Evolutionary conservation across 2,888 invertebrate genomes (phyloP), one percentile per base, ranked within the genome.

Genomic region (Aporophyla nigra): DNA sequence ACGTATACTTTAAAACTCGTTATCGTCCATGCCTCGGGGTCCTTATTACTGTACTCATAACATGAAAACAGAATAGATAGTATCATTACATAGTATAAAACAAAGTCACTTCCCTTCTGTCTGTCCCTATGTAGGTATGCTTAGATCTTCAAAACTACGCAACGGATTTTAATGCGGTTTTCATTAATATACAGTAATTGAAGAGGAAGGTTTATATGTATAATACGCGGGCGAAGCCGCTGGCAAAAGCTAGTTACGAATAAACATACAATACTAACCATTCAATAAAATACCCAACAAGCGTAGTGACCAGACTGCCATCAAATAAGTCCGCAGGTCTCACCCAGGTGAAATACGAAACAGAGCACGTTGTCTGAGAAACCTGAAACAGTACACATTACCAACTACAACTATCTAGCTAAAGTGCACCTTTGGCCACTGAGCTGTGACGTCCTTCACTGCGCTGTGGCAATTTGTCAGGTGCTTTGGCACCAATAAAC

Each of bases 331-430:
- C 54, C 63, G 53, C 53, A 49, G 27, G 14, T 53, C 63, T 46
- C 65, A n/a, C 27, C 43, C 33, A 43, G 5, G 62, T 16, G 61
- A 51, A 58, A 67, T 67, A 56, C 33, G 53, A 71, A 56, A 67
- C 46, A n/a, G 14, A 33, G 77, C 51, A 67, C 5, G 54, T 43
- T 56, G 58, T 62, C 24, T 61, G 14, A 43, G 78, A 56, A 75
- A 76, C 54, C 9, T 49, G 53, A 71, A 54, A 67, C 66, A 7
- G 12, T n/a, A 59, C 24, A 10, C 46, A 40, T 70, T 76, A 21
- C 19, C 46, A 76, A 46, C 33, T 46, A 24, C 58, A 65, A 58
- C 12, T 43, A 56, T 33, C 21, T 62, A 16, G 53, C 6, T 59
- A 49, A 54, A 65, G 46, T 33, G 24, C 33, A 46, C 10, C 33